These are phyloP conservation scores for Thamnaconus septentrionalis DNA, from an alignment of 2,113 vertebrate genomes.

Conservation along the genomic window DNA sequence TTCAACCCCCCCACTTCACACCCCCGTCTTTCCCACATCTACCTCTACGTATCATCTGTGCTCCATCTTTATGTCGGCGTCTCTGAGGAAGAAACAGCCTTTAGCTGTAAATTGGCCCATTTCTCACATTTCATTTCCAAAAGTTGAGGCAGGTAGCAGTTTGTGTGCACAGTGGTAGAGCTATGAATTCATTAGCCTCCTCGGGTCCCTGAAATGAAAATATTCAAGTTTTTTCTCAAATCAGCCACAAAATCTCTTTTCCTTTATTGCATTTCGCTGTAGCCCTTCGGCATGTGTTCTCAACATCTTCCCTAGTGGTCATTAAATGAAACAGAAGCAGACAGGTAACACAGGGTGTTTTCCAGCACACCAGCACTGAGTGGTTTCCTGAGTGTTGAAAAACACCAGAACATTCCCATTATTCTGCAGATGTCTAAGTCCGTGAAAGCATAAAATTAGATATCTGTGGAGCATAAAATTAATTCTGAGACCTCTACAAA, in stretches of 20 bases:
- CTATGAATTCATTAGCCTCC: slow-evolving; percentile 57
- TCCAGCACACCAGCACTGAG: slow-evolving; percentile 32
- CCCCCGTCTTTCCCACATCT: slow-evolving; percentile 36
- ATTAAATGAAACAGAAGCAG: slow-evolving; percentile 39
- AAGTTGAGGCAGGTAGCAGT: slow-evolving; percentile 56
- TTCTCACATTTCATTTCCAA: slow-evolving; percentile 68
- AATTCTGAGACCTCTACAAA: slow-evolving; percentile 69
- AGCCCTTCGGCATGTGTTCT: slow-evolving; percentile 24
- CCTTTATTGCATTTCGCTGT: slow-evolving; percentile 9
- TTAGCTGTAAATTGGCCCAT: slow-evolving; percentile 72
- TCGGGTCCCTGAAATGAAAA: slow-evolving; percentile 39
- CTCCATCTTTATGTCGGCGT: slow-evolving; percentile 52
- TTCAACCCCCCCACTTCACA: slow-evolving; percentile 30
- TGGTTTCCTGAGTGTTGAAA: slow-evolving; percentile 51
- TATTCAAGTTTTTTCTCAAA: slow-evolving; percentile 26
- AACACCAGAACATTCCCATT: slow-evolving; percentile 63
- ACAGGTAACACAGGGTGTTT: slow-evolving; percentile 26
- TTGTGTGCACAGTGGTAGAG: slow-evolving; percentile 16
- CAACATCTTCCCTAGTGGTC: slow-evolving; percentile 12
- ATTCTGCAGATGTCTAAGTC: slow-evolving; percentile 66
- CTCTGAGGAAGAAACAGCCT: slow-evolving; percentile 64
- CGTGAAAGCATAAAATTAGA: slow-evolving; percentile 76
- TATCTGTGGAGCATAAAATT: slow-evolving; percentile 74
- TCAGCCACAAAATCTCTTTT: slow-evolving; percentile 18
- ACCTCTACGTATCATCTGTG: slow-evolving; percentile 53